These are phyloP conservation scores for Todiramphus chloris DNA, from an alignment of 2,113 vertebrate genomes.

Conservation along the genomic window DNA sequence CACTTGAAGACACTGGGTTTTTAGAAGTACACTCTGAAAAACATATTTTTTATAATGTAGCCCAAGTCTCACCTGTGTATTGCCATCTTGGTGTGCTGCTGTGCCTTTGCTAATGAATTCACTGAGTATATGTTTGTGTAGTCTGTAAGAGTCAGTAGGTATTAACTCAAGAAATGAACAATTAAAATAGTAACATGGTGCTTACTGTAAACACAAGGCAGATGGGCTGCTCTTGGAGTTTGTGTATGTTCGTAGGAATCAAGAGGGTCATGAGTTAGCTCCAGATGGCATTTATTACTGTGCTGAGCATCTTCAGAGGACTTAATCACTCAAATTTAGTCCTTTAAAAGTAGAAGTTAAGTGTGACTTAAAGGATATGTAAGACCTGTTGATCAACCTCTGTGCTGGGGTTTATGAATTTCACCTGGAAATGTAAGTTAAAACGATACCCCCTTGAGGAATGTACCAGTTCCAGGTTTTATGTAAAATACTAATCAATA, in stretches of 20 bases:
- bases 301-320: not conserved
- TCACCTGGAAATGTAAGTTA: not conserved
- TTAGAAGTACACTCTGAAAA: not conserved
- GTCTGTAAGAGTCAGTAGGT: not conserved
- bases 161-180: not conserved
- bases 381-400: not conserved
- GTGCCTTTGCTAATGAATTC: not conserved
- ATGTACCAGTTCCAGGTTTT: not conserved
- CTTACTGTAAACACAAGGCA: not conserved
- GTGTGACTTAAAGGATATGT: not conserved
- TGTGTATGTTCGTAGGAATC: not conserved
- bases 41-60: not conserved
- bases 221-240: not conserved
- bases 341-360: not conserved
- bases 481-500: not conserved
- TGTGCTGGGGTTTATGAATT: not conserved
- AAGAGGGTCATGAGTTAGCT: not conserved
- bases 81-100: not conserved
- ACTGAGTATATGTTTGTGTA: not conserved
- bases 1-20: not conserved
- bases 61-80: not conserved
- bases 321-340: not conserved
- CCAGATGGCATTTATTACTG: not conserved
- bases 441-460: not conserved
- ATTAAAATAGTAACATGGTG: not conserved